Evolutionary conservation across 92 coral and sea anemone species (phyloP), one percentile per base, ranked within the genome.

Genomic region (Pocillopora grandis): DNA sequence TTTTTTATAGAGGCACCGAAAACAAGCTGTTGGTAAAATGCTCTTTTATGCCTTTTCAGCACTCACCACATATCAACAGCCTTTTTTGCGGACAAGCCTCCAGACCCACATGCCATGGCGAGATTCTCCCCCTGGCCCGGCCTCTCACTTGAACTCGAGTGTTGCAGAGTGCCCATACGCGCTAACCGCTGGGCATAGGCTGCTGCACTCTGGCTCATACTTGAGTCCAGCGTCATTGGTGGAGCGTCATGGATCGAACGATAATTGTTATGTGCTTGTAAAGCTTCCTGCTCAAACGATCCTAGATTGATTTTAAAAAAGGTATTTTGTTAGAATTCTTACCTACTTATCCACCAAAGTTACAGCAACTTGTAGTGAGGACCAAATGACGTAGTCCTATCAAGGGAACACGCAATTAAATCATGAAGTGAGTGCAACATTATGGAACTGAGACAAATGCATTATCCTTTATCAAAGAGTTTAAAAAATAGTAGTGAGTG

Each of bases 51-150:
- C 13, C 11, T 2, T 12, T 7, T 11, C 19, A 14, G 14, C 17
- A 85, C 94, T 72, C 62, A 91, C 94, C 94, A 91, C 88, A 84
- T 67, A 68, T 76, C 77, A 1, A 58, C 69, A 69, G 88, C 77
- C 33, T n/a, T 15, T 67, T 76, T 19, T 8, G 77, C 88, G 8
- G 83, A 76, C 12, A 76, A 37, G 17, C 76, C 75, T 18, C 52
- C 27, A 0, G 12, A 31, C 17, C 89, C 84, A 62, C 94, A 91
- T 35, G 87, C 79, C 97, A 88, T 93, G 18, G 90, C 90, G 8
- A 93, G 90, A 58, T 93, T 93, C 81, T 93, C 94, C 17, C 97
- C 97, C 81, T 93, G 96, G 8, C 93, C 91, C 2, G 96, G 96
- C 37, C 96, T 87, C 81, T 93, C 86, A 68, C 84, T 76, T 18